Base-by-base conservation (phyloP, 2,888 invertebrate species). In the Mesorhabditis belari region DNA sequence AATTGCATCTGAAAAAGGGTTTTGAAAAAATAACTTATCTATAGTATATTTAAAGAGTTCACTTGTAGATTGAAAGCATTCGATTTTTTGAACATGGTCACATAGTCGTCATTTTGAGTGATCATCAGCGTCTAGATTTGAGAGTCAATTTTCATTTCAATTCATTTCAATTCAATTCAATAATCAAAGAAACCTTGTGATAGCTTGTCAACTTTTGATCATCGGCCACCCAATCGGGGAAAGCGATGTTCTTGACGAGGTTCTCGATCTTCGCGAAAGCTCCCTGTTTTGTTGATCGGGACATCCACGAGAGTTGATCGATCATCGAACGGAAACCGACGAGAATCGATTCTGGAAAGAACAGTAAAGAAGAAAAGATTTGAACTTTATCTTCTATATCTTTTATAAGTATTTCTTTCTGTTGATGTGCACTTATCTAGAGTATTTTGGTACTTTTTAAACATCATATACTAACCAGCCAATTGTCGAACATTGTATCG, bases 251-350 rank as follows among this genome's bases (percentile, higher is more conserved):
- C 55, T 72, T 70, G 27, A 71, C 70, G 6, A 77, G 69, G 52
- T 76, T 71, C 56, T 71, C 70, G 52, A 77, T 75, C 62, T 77
- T 77, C 57, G 58, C 57, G 62, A 73, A 76, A 5, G 77, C 77
- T 28, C 71, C 71, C 29, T 60, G 60, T 61, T 77, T 78, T 2
- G 76, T 70, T 26, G 67, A 62, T 2, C 51, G 21, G 5, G 64
- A 60, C 78, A 78, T 78, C 78, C 78, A 78, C 23, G 64, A 57
- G 51, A 78, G 64, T 54, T 75, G 73, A 55, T 76, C 74, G 50
- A 78, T 67, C 76, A 77, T 77, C 24, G 70, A 70, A 25, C 75
- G 70, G 67, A 76, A 73, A 6, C 74, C 71, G 59, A 50, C 21
- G 1, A 50, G 51, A 2, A 50, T 50, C 17, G 17, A n/a, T 23